Percentiles rank a stretch among this genome's conserved stretches.
These are phyloP conservation scores for Andrena hattorfiana DNA, from an alignment of 2,888 invertebrate species.

Conservation along the genomic window DNA sequence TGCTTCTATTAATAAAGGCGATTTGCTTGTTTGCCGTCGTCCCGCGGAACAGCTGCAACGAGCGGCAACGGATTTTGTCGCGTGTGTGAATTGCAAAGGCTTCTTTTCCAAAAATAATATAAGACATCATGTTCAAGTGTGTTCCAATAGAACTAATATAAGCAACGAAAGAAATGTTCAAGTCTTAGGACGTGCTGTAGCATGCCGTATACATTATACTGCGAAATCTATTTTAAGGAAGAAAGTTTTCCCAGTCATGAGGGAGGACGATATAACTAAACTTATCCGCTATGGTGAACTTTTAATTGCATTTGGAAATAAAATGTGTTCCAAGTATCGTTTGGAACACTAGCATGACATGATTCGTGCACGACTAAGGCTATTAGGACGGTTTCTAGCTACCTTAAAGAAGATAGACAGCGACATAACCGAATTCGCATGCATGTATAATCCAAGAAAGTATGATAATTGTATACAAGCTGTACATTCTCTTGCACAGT, in stretches of 20 bases:
- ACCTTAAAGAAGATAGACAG: background rate
- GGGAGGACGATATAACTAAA: constrained; percentile 20
- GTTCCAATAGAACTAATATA: background rate
- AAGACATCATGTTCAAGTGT: constrained; percentile 22
- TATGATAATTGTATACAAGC: background rate
- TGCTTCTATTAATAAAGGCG: background rate
- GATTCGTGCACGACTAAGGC: constrained; percentile 24
- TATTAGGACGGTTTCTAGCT: constrained; percentile 21
- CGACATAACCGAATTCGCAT: background rate
- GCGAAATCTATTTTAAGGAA: constrained; percentile 15
- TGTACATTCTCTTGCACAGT: background rate
- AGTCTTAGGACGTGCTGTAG: constrained; percentile 17
- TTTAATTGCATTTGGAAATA: constrained; percentile 22
- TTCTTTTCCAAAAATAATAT: constrained; percentile 25
- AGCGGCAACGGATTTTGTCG: constrained; percentile 10
- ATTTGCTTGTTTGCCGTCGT: background rate
- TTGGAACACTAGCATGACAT: constrained; percentile 24
- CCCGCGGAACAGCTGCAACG: background rate
- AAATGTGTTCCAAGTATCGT: constrained; percentile 27
- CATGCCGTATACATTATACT: constrained; percentile 22
- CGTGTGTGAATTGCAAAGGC: constrained; percentile 2
- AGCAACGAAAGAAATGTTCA: constrained; percentile 9
- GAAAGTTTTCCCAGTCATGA: constrained; percentile 30
- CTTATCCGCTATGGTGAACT: constrained; percentile 38
- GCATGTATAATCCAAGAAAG: background rate